Conservation (phyloP, 2,888 invertebrate species). For the Galeruca laticollis region DNA sequence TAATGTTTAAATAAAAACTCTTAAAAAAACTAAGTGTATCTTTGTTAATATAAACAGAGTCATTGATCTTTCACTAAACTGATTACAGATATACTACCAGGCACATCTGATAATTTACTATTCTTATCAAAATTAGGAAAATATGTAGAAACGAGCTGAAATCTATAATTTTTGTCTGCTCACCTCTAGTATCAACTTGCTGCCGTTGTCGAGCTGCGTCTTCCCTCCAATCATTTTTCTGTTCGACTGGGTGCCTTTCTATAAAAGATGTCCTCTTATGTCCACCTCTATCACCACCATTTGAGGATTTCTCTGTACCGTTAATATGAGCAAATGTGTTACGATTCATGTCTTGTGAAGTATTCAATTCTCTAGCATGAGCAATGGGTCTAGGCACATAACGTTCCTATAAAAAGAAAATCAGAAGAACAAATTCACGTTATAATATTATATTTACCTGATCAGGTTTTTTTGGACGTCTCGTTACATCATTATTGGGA, state of each 20-base stretch:
- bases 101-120: background rate
- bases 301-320: constrained; percentile 51
- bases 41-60: constrained; percentile 6
- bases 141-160: background rate
- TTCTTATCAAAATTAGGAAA: background rate
- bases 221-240: constrained; percentile 61
- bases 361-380: constrained; percentile 50
- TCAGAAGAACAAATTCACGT: background rate
- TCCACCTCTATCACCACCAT: constrained; percentile 45
- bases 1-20: constrained; percentile 22
- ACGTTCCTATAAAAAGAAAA: constrained; percentile 54
- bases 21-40: background rate
- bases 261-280: constrained; percentile 46
- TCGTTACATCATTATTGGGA: constrained; percentile 43
- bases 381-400: constrained; percentile 66
- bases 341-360: constrained; percentile 40
- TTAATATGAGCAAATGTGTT: constrained; percentile 46
- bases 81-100: background rate
- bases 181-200: constrained; percentile 75
- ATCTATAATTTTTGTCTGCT: constrained; percentile 11
- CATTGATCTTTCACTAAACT: background rate
- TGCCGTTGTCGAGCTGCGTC: constrained; percentile 66
- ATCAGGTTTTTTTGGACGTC: constrained; percentile 68
- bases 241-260: constrained; percentile 54
- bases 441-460: constrained; percentile 52